These are phyloP conservation scores for Hydrotaea cyrtoneurina DNA, from an alignment of 2,888 invertebrate species.

Conservation along the genomic window DNA sequence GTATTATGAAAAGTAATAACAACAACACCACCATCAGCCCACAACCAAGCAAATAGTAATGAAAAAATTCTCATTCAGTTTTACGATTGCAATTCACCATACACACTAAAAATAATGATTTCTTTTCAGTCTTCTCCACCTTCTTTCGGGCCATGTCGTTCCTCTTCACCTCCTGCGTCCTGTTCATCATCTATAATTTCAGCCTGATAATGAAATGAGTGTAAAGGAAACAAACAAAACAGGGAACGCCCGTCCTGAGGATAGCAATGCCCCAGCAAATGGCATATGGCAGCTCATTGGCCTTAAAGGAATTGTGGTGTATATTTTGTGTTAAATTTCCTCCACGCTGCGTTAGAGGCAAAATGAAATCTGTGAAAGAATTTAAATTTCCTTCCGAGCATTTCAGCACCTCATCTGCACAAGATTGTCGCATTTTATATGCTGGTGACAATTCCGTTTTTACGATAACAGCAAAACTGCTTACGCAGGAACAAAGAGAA, in stretches of 20 bases:
- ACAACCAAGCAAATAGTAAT: constrained; percentile 41
- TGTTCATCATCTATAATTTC: not conserved
- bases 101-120: constrained; percentile 55
- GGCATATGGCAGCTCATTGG: not conserved
- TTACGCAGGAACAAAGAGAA: not conserved
- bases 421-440: constrained; percentile 11
- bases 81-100: constrained; percentile 57
- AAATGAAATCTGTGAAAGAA: constrained; percentile 9
- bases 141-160: not conserved
- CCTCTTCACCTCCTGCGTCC: not conserved
- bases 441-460: not conserved
- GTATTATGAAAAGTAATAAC: constrained; percentile 35
- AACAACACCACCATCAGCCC: constrained; percentile 16
- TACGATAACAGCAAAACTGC: not conserved
- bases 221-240: not conserved
- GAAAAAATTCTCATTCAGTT: constrained; percentile 57
- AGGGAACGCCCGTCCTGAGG: not conserved
- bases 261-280: not conserved
- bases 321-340: constrained; percentile 15
- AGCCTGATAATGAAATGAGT: constrained; percentile 4
- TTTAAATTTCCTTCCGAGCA: not conserved
- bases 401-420: constrained; percentile 6
- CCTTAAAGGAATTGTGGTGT: constrained; percentile 18
- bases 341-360: not conserved
- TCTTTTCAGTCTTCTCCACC: constrained; percentile 11